These are phyloP conservation scores for Pseudanteris insignis DNA, from an alignment of 2,888 invertebrate genomes.

Conservation along the genomic window DNA sequence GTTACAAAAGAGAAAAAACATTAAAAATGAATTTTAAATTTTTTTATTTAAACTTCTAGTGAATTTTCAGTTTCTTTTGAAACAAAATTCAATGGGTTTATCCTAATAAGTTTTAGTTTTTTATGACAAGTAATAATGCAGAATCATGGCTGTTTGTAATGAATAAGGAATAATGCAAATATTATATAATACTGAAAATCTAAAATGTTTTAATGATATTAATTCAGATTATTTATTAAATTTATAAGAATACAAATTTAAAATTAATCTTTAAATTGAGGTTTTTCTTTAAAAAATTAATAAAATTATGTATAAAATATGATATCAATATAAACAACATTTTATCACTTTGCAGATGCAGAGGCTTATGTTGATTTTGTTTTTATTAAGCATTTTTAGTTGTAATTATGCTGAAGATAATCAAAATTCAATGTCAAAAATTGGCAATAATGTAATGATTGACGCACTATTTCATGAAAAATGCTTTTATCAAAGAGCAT, in stretches of 20 bases:
- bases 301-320: background rate
- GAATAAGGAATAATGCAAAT: too few species aligned
- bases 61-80: too few species aligned
- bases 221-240: background rate
- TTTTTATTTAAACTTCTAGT: too few species aligned
- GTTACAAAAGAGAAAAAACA: too few species aligned
- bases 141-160: too few species aligned
- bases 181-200: background rate
- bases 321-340: background rate
- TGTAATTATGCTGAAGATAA: constrained; percentile 61
- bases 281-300: background rate
- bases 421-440: constrained; percentile 49
- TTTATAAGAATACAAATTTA: background rate
- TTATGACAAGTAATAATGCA: too few species aligned
- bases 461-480: constrained; percentile 48
- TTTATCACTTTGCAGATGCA: constrained; percentile 53
- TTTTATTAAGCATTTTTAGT: constrained; percentile 53
- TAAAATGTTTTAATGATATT: background rate
- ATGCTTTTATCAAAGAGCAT: constrained; percentile 57
- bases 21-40: too few species aligned
- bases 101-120: too few species aligned
- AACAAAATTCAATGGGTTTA: too few species aligned
- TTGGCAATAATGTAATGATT: constrained; percentile 35
- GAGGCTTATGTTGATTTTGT: constrained; percentile 54
- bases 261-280: background rate